A percentile compares a stretch with the other conserved stretches of the same genome.
These are phyloP conservation scores for Cyclargus thomasi DNA, from an alignment of 1,140 invertebrate genomes.

Conservation along the genomic window DNA sequence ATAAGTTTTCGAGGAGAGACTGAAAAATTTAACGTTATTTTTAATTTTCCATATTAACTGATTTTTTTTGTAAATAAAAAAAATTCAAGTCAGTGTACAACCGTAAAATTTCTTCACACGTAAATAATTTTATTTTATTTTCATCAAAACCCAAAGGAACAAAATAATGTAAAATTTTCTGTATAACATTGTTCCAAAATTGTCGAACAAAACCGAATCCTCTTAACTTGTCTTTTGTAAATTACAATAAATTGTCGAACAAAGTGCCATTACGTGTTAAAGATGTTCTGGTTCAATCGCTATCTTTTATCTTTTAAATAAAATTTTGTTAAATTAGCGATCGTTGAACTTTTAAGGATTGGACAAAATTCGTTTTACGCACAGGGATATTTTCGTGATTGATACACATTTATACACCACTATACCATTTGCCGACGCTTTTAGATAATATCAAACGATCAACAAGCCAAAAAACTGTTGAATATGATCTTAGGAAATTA, in stretches of 20 bases:
- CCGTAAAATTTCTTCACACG: neutral
- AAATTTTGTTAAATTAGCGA: neutral
- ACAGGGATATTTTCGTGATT: neutral
- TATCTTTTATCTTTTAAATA: neutral
- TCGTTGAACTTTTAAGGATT: neutral
- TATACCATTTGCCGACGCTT: no score
- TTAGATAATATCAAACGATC: no score
- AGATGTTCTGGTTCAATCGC: neutral
- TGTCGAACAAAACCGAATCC: constrained; percentile 5
- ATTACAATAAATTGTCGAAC: constrained; percentile 21
- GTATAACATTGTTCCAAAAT: neutral
- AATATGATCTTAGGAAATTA: no score
- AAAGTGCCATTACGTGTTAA: constrained; percentile 19
- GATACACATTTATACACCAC: neutral
- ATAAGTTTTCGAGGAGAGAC: no score
- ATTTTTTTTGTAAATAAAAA: no score
- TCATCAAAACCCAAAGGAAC: neutral
- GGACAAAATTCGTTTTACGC: neutral
- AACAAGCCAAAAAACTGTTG: no score
- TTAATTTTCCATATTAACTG: no score
- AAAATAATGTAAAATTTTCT: neutral
- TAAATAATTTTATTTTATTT: constrained; percentile 3
- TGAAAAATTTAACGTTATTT: no score
- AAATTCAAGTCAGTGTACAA: no score
- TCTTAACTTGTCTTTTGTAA: constrained; percentile 26